Base-by-base conservation (phyloP, 2,113 vertebrate species). In the Dromaius novaehollandiae region DNA sequence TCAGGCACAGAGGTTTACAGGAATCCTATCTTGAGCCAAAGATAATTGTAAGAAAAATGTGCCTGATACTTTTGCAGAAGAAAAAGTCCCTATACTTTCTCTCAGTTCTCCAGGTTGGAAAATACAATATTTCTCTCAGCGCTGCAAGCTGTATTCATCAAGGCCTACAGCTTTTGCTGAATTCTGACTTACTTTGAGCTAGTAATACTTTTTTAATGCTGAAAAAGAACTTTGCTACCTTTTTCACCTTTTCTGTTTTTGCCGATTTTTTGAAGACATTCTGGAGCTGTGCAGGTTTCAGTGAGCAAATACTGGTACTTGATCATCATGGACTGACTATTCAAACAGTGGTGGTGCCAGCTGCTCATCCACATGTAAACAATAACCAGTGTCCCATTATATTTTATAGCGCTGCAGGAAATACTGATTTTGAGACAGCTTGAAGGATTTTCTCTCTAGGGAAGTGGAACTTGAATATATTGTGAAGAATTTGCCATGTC, bases 21-120 rank as follows among this genome's bases (percentile, higher is more conserved):
- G 46, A 96, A 91, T 91, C 96, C 71, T 80, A 5, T 93, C 50
- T 65, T 91, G 86, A 93, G 38, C 34, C 66, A 93, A 89, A 94
- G 75, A 46, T 91, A 86, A 91, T 86, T 88, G 15, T 86, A 81
- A 90, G 58, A 93, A 81, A 95, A 86, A 16, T 68, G 44, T 69
- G 18, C 7, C 11, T 79, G 40, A 32, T 91, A 24, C 77, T 63
- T 95, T 34, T 36, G 22, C 87, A 82, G 90, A 90, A 58, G 69
- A 46, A n/a, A n/a, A 28, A 86, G 42, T 91, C 51, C 76, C 36
- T 83, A 36, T 58, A 25, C 28, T 82, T 22, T 84, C 71, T 42
- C 2, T 85, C 63, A 68, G 24, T 66, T 77, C 13, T 88, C 44
- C 8, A 14, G 5, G 63, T 94, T 82, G 73, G 28, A 87, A 96